These are phyloP conservation scores for Ormia ochracea DNA, from an alignment of 2,888 invertebrate species.

Conservation along the genomic window DNA sequence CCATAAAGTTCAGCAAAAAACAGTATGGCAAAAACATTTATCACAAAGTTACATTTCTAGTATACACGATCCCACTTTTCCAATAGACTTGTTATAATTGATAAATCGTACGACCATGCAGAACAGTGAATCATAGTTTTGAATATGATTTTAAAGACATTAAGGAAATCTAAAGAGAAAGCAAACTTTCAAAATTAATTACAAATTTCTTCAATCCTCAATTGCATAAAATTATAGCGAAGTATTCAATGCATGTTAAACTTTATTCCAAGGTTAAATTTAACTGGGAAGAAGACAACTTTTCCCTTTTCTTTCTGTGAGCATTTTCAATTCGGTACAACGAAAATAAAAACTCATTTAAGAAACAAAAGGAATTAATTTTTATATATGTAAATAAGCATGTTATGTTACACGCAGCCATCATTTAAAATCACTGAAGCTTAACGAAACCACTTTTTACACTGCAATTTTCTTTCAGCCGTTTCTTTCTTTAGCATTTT, in stretches of 20 bases:
- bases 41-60: too few species aligned
- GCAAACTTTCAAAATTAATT: too few species aligned
- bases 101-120: too few species aligned
- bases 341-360: constrained; percentile 1
- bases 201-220: too few species aligned
- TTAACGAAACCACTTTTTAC: constrained; percentile 58
- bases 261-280: constrained; percentile 46
- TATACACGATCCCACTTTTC: too few species aligned
- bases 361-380: constrained; percentile 57
- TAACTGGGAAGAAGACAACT: neutral
- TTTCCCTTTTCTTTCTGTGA: neutral
- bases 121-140: too few species aligned
- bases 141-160: too few species aligned
- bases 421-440: constrained; percentile 62
- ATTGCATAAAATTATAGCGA: too few species aligned
- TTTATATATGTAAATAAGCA: constrained; percentile 62
- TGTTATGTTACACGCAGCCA: constrained; percentile 63
- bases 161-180: too few species aligned
- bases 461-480: constrained; percentile 42
- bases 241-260: neutral
- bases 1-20: too few species aligned
- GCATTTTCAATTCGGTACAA: neutral
- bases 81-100: too few species aligned
- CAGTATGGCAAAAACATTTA: too few species aligned
- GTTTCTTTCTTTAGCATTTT: neutral